Evolutionary conservation across 2,888 invertebrate genomes (phyloP).

Genomic region (Tuberolachnus salignus): DNA sequence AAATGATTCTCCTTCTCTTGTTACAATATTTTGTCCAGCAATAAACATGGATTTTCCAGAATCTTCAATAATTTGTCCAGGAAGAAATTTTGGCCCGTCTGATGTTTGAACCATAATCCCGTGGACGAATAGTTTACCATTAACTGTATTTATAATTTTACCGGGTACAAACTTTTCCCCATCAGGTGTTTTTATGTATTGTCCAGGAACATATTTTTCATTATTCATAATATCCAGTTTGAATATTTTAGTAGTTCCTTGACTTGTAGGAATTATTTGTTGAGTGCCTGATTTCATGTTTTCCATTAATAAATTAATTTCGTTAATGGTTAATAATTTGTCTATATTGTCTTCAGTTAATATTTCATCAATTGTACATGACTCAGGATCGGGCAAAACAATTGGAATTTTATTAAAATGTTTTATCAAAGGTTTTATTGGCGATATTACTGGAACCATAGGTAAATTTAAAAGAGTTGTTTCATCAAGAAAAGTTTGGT

Average conservation of each 20-base stretch:
- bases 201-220: constrained; percentile 72
- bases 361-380: constrained; percentile 66
- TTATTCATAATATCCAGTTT: constrained; percentile 72
- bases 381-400: not conserved
- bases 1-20: constrained; percentile 67
- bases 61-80: constrained; percentile 72
- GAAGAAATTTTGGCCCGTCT: constrained; percentile 72
- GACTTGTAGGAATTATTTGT: constrained; percentile 68
- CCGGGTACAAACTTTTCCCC: constrained; percentile 72
- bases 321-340: constrained; percentile 70
- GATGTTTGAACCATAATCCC: constrained; percentile 69
- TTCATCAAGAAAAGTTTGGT: constrained; percentile 59
- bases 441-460: constrained; percentile 70
- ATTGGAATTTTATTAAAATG: constrained; percentile 2
- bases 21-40: constrained; percentile 70
- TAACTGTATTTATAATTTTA: constrained; percentile 72
- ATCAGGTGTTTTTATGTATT: constrained; percentile 72
- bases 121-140: constrained; percentile 73
- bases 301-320: constrained; percentile 69
- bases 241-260: constrained; percentile 68
- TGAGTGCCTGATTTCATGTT: constrained; percentile 67
- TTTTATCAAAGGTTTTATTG: constrained; percentile 67
- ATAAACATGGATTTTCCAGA: constrained; percentile 69
- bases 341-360: constrained; percentile 64
- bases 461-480: constrained; percentile 65